Percentiles rank a stretch among this genome's conserved stretches.
Evolutionary conservation across 2,888 invertebrate genomes (phyloP).

Genomic region (Synergus laeviventris): DNA sequence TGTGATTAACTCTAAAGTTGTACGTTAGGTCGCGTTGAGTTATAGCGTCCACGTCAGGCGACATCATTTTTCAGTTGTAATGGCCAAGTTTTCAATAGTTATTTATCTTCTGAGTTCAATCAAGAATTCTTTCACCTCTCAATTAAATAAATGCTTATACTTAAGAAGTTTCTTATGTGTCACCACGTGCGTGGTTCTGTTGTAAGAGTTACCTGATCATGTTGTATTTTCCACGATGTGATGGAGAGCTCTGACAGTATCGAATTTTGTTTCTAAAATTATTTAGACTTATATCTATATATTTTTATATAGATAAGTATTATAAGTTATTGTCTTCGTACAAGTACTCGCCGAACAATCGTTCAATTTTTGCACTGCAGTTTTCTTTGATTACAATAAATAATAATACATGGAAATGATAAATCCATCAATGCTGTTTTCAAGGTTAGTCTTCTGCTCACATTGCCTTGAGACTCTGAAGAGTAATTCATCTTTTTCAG

Average conservation of each 20-base stretch:
- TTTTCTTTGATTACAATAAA: slow-evolving; percentile 9
- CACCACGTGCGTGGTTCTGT: slow-evolving; percentile 19
- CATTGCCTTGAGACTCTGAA: background rate
- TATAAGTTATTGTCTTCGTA: background rate
- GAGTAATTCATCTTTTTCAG: slow-evolving; percentile 9
- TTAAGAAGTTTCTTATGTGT: background rate
- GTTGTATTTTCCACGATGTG: slow-evolving; percentile 23
- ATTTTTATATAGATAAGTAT: no score
- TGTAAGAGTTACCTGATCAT: slow-evolving; percentile 26
- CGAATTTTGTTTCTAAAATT: no score
- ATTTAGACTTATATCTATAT: no score
- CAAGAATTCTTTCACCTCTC: background rate
- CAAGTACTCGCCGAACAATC: background rate
- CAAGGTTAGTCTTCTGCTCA: background rate
- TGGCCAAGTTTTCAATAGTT: no score
- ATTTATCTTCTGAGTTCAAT: no score
- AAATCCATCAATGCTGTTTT: slow-evolving; percentile 11
- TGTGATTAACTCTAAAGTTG: slow-evolving; percentile 36
- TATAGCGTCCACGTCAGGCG: background rate
- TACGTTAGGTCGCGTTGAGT: slow-evolving; percentile 20
- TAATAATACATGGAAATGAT: slow-evolving; percentile 5
- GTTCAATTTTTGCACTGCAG: background rate
- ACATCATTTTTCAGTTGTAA: no score
- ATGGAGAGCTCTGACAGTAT: background rate
- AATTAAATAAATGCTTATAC: slow-evolving; percentile 1